Percentiles rank a stretch among this genome's conserved stretches.
phyloP scores from a whole-genome alignment of 2,113 vertebrate species.

The Channa maculata region DNA sequence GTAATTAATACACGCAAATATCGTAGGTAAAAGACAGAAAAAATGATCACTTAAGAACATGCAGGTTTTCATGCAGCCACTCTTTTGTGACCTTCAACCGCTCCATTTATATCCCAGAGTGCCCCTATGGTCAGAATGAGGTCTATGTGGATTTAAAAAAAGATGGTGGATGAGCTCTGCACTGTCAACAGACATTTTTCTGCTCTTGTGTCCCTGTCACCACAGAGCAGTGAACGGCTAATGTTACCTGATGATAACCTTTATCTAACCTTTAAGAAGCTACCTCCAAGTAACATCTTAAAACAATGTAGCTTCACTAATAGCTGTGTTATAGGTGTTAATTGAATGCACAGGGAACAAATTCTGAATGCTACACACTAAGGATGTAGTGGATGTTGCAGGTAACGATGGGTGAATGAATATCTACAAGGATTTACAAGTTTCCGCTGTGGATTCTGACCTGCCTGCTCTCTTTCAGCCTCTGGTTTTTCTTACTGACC shows the following conservation, averaged over 20 bases:
- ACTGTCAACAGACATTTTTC: background rate
- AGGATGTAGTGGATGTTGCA: background rate
- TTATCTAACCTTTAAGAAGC: no score
- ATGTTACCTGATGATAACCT: no score
- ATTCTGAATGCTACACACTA: no score
- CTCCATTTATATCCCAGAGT: constrained; percentile 38
- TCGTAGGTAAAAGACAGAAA: constrained; percentile 22
- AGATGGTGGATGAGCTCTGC: background rate
- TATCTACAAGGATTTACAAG: background rate
- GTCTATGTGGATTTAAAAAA: constrained; percentile 27
- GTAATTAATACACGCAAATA: constrained; percentile 63
- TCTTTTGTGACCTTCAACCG: constrained; percentile 46
- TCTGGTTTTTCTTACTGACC: constrained; percentile 39
- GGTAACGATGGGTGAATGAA: background rate
- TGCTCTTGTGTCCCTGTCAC: no score
- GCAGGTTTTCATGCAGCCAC: constrained; percentile 7
- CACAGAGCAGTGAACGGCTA: no score
- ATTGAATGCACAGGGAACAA: no score
- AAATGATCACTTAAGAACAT: no score
- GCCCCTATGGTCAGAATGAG: constrained; percentile 29
- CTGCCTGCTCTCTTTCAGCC: constrained; percentile 31
- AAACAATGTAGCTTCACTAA: no score
- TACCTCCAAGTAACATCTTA: no score
- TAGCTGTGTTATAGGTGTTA: no score
- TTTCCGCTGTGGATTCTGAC: constrained; percentile 59